phyloP scores from a whole-genome alignment of 2,888 invertebrate genomes.

The Nomada goodeniana region DNA sequence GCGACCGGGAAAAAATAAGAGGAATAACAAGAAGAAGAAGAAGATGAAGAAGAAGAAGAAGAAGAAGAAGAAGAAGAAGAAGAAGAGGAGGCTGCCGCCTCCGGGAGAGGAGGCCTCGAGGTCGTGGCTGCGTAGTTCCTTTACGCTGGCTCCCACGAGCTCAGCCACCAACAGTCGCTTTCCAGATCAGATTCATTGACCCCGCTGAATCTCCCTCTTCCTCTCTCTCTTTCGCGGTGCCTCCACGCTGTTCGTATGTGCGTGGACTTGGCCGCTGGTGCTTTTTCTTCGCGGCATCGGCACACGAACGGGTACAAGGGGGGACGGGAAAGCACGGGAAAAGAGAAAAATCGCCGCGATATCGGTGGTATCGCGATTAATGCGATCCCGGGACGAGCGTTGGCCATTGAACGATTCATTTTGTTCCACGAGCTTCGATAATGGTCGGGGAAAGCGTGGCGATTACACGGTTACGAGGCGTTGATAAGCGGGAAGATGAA shows the following conservation, averaged over 20 bases:
- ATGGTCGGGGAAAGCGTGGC: neutral
- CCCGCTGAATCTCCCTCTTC: constrained; percentile 69
- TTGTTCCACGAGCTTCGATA: neutral
- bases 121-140: constrained; percentile 69
- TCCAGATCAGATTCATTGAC: constrained; percentile 77
- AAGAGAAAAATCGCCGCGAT: constrained; percentile 21
- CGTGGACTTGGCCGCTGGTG: constrained; percentile 54
- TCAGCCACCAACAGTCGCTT: constrained; percentile 66
- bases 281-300: constrained; percentile 53
- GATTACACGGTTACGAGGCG: constrained; percentile 23
- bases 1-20: constrained; percentile 34
- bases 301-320: constrained; percentile 15
- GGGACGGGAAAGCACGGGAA: constrained; percentile 1
- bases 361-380: constrained; percentile 35
- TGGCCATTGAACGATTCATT: constrained; percentile 18
- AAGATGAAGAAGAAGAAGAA: constrained; percentile 31
- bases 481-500: constrained; percentile 18
- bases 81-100: constrained; percentile 54
- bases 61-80: constrained; percentile 32
- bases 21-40: constrained; percentile 47
- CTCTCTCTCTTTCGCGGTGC: constrained; percentile 11
- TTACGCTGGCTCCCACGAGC: constrained; percentile 65
- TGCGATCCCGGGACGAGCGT: constrained; percentile 21
- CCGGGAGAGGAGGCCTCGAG: constrained; percentile 66
- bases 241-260: neutral